Conservation (phyloP, 2,797 vertebrate species). For the Calcarius lapponicus region DNA sequence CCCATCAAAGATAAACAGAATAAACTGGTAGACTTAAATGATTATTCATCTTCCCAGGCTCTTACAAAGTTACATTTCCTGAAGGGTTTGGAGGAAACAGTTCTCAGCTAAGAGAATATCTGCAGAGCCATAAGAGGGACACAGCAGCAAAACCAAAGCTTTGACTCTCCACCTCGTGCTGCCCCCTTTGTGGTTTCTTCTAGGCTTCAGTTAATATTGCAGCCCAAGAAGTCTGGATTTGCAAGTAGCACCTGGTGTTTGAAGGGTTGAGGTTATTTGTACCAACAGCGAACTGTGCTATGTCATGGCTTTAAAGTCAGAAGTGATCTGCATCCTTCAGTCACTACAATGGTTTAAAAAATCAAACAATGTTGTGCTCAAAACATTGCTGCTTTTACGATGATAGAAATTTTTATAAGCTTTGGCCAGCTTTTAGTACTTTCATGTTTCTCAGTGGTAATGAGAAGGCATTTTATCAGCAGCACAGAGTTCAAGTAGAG, state of each 20-base stretch:
- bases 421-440: neutral
- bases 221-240: neutral
- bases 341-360: neutral
- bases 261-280: neutral
- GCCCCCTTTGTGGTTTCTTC: neutral
- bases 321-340: neutral
- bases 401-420: neutral
- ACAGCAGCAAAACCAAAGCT: neutral
- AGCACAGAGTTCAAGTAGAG: neutral
- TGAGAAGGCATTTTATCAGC: neutral
- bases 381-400: neutral
- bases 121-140: neutral
- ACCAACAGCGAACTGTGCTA: neutral
- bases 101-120: neutral
- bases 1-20: neutral
- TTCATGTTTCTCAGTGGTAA: neutral
- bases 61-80: neutral
- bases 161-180: rapidly evolving
- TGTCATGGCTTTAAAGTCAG: neutral
- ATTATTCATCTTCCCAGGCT: neutral
- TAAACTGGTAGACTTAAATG: neutral
- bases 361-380: neutral
- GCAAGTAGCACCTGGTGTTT: neutral
- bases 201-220: neutral
- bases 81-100: neutral